A percentile compares a stretch with the other conserved stretches of the same genome.
Evolutionary conservation across 2,113 vertebrate species (phyloP).

Genomic region (Urocolius indicus): DNA sequence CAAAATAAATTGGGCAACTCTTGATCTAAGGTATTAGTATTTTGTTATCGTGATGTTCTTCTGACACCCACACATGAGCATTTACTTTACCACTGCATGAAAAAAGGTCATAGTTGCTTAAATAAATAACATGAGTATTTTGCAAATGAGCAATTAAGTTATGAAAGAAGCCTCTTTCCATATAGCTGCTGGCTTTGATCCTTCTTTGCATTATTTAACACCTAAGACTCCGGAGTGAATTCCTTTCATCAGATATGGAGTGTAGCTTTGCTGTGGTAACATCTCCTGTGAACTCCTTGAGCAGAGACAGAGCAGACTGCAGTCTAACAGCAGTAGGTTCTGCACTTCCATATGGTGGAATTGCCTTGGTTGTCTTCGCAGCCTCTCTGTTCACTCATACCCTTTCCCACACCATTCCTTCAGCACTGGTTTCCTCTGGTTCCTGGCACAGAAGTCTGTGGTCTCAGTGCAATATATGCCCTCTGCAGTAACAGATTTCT

Average conservation of each 20-base stretch:
- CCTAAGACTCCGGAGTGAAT: not conserved
- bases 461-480: not conserved
- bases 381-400: fast-evolving
- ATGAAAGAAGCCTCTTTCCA: not conserved
- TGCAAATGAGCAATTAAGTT: conserved; percentile 9
- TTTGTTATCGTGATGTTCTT: not conserved
- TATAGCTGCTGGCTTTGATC: not conserved
- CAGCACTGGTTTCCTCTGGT: not conserved
- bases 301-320: not conserved
- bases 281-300: not conserved
- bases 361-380: not conserved
- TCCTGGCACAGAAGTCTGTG: not conserved
- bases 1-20: not conserved
- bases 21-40: not conserved
- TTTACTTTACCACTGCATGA: not conserved
- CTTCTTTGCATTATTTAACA: not conserved
- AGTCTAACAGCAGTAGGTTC: not conserved
- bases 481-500: not conserved
- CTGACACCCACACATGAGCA: not conserved
- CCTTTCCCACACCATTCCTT: not conserved
- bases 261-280: not conserved
- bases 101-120: not conserved
- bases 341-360: not conserved
- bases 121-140: not conserved
- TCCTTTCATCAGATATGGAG: not conserved